Base-by-base conservation (phyloP, 2,113 vertebrate species). In the Benthochromis sp. region DNA sequence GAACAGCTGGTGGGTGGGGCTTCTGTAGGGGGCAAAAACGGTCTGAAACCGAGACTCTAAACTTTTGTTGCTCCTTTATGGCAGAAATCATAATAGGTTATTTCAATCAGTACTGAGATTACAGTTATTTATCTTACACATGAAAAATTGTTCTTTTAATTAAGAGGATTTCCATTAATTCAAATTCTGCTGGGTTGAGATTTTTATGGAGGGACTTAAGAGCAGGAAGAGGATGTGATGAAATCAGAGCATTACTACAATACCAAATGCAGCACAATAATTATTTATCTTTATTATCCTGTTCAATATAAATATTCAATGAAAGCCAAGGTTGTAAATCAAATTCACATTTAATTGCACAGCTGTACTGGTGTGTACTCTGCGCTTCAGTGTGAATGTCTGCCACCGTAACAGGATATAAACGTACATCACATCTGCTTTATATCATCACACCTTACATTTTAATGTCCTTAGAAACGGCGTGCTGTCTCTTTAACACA, bases 11-110 rank as follows among this genome's bases (percentile, higher is more conserved):
- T 63, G 59, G 31, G 31, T 4, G 59, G 59, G 9, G 29, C 59
- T 34, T 63, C 29, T 63, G 29, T 34, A 7, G 29, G 13, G 27
- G 2, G 2, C 3, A 0, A 1, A 59, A 61, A 17, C 3, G 0
- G 59, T 19, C 57, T 61, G 29, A 61, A 61, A 61, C 29, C 0
- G 16, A 61, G 8, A 4, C 5, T 31, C 0, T 63, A 34, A 34
- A 38, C 10, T 12, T 38, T 38, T 66, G 19, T n/a, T n/a, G 63
- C 19, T 69, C 17, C 34, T 13, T 40, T 21, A 8, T 69, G 63
- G 19, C 34, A 66, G 34, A 38, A 66, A 66, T 66, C 59, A 34
- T 63, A n/a, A 66, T 36, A 1, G 17, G 17, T 21, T 66, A 13
- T 66, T 38, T 66, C 34, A 12, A 5, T 38, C 19, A 69, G 19